A percentile compares a stretch with the other conserved stretches of the same genome.
Evolutionary conservation across 1,140 invertebrate species (phyloP).

Genomic region (Camponotus pennsylvanicus): DNA sequence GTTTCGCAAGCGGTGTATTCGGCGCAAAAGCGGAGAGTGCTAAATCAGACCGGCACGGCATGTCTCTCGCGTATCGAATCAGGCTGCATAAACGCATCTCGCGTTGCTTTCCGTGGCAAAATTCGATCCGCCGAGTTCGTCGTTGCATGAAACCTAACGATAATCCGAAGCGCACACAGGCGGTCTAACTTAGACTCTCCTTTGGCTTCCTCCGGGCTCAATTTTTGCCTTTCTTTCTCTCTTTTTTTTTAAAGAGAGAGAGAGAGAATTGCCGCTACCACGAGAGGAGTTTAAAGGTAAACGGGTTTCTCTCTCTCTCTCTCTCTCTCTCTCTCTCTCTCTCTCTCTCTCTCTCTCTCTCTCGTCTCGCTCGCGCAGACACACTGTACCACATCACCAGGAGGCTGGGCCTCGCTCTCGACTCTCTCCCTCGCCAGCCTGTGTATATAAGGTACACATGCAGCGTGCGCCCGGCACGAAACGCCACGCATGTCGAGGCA

Average conservation of each 20-base stretch:
- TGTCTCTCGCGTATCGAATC: background rate
- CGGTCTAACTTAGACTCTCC: slow-evolving; percentile 20
- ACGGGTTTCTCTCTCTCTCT: slow-evolving; percentile 76
- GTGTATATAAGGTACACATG: slow-evolving; percentile 12
- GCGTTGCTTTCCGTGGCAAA: slow-evolving; percentile 14
- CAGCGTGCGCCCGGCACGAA: slow-evolving; percentile 29
- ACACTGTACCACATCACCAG: slow-evolving; percentile 67
- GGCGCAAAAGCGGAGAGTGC: slow-evolving; percentile 9
- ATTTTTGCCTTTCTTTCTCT: slow-evolving; percentile 53
- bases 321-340: too few relatives aligned
- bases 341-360: too few relatives aligned
- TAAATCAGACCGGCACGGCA: slow-evolving; percentile 10
- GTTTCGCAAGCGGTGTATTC: background rate
- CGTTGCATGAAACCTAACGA: slow-evolving; percentile 16
- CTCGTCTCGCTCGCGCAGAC: slow-evolving; percentile 39
- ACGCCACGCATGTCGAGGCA: slow-evolving; percentile 38
- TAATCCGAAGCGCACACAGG: slow-evolving; percentile 40
- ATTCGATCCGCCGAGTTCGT: slow-evolving; percentile 42
- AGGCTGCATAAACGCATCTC: background rate
- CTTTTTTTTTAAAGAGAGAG: background rate
- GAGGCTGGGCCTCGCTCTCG: slow-evolving; percentile 34
- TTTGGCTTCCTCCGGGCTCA: slow-evolving; percentile 57
- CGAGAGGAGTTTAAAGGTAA: slow-evolving; percentile 81
- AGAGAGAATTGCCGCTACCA: background rate
- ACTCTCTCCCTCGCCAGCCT: slow-evolving; percentile 24